These are phyloP conservation scores for Enteromius paludinosus DNA, from an alignment of 2,797 vertebrate genomes.

Conservation along the genomic window DNA sequence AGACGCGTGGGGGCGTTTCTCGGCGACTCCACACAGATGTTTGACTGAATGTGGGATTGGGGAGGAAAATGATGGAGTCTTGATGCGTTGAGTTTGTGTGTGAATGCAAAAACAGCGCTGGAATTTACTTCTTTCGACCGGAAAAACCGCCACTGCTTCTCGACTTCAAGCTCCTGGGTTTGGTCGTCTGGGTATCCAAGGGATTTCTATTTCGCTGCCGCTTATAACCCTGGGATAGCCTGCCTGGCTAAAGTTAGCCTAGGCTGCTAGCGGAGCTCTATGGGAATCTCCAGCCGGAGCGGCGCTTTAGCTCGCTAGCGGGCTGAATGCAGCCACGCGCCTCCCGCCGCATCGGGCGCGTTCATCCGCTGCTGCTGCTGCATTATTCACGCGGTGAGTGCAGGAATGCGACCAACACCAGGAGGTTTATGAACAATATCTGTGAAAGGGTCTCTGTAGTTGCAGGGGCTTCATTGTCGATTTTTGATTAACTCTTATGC, in stretches of 20 bases:
- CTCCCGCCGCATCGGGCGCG: slow-evolving; percentile 40
- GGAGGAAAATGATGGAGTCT: slow-evolving; percentile 67
- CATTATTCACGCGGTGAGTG: slow-evolving; percentile 60
- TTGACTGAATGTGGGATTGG: slow-evolving; percentile 59
- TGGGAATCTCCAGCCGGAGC: slow-evolving; percentile 60
- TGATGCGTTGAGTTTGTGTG: slow-evolving; percentile 59
- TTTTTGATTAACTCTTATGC: not conserved
- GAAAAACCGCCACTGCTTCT: not conserved
- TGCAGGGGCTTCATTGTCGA: not conserved
- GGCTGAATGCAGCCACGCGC: slow-evolving; percentile 48
- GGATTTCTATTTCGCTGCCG: slow-evolving; percentile 5
- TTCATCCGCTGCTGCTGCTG: slow-evolving; percentile 35
- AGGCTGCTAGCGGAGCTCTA: slow-evolving; percentile 36
- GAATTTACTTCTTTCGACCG: slow-evolving; percentile 50
- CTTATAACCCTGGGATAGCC: slow-evolving; percentile 29
- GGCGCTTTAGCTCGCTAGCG: slow-evolving; percentile 61
- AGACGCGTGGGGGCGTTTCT: slow-evolving; percentile 62
- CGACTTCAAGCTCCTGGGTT: not conserved
- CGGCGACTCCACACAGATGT: slow-evolving; percentile 49
- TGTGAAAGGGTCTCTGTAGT: not conserved
- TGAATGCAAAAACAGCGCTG: slow-evolving; percentile 45
- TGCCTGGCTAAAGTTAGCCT: slow-evolving; percentile 23
- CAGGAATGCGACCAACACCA: slow-evolving; percentile 6
- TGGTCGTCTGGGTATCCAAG: not conserved
- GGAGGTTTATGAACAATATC: not conserved